Conservation (phyloP, 2,888 invertebrate species). For the Drosophila heteroneura region DNA sequence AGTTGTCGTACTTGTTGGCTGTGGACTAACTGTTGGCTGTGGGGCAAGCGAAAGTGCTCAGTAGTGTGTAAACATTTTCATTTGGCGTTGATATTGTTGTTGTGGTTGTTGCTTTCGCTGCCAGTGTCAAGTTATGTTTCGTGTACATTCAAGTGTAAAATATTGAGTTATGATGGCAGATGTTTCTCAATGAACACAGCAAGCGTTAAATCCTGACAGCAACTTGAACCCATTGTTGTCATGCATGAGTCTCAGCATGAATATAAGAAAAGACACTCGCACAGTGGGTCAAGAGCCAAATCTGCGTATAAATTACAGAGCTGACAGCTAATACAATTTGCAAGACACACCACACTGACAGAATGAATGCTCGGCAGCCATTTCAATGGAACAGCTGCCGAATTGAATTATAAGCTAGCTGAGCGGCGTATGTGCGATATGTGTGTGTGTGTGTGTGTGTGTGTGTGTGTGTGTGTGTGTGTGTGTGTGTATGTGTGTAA, state of each 20-base stretch:
- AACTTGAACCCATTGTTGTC: slow-evolving; percentile 77
- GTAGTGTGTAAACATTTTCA: slow-evolving; percentile 79
- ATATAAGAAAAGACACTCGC: slow-evolving; percentile 22
- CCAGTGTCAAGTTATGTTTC: slow-evolving; percentile 73
- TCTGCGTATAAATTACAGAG: slow-evolving; percentile 54
- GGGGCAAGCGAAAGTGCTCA: slow-evolving; percentile 60
- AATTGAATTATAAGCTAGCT: slow-evolving; percentile 64
- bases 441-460: slow-evolving; percentile 6
- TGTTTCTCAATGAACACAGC: slow-evolving; percentile 75
- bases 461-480: slow-evolving; percentile 4
- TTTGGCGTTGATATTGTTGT: slow-evolving; percentile 48
- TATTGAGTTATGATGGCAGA: slow-evolving; percentile 81
- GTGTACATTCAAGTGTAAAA: slow-evolving; percentile 78
- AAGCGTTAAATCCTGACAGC: slow-evolving; percentile 75
- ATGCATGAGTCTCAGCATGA: slow-evolving; percentile 45
- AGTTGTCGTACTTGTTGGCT: slow-evolving; percentile 1
- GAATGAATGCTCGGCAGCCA: slow-evolving; percentile 20
- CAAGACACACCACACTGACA: slow-evolving; percentile 36
- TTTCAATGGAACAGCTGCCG: slow-evolving; percentile 42
- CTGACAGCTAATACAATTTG: slow-evolving; percentile 73
- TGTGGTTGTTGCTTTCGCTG: slow-evolving; percentile 32
- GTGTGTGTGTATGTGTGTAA: slow-evolving; percentile 1
- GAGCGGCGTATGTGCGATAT: slow-evolving; percentile 62
- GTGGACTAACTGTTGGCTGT: slow-evolving; percentile 14
- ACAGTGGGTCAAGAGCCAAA: slow-evolving; percentile 43